phyloP scores from a whole-genome alignment of 2,888 invertebrate species.

The Microctonus aethiopoides region DNA sequence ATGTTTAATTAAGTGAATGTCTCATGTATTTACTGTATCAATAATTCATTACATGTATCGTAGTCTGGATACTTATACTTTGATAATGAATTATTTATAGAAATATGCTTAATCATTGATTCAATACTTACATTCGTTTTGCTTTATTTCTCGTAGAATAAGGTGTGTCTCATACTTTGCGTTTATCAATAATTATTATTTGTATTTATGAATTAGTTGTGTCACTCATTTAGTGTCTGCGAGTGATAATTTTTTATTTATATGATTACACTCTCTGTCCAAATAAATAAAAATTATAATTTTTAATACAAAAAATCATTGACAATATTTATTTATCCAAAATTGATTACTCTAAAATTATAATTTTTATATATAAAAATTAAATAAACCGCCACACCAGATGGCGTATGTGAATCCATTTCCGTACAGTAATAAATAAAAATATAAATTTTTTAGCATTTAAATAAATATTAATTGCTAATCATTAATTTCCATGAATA shows the following conservation, averaged over 20 bases:
- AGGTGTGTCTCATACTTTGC: not conserved
- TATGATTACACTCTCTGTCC: conserved; percentile 11
- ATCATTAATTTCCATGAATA: not conserved
- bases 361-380: too few species aligned
- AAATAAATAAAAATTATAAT: conserved; percentile 26
- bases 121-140: not conserved
- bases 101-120: not conserved
- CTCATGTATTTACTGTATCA: not conserved
- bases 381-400: conserved; percentile 73
- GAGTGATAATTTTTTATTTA: conserved; percentile 24
- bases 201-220: conserved; percentile 1
- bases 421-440: not conserved
- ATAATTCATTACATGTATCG: not conserved
- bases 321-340: too few species aligned
- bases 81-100: not conserved
- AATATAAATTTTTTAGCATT: not conserved
- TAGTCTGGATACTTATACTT: not conserved
- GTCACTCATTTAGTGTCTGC: not conserved
- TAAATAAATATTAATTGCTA: not conserved
- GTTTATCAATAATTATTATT: not conserved
- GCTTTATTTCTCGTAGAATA: not conserved
- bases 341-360: too few species aligned
- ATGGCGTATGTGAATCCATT: conserved; percentile 55
- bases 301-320: too few species aligned
- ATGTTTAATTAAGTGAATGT: not conserved